A percentile compares a stretch with the other conserved stretches of the same genome.
phyloP scores from a whole-genome alignment of 2,113 vertebrate genomes.

The Nipponia nippon region DNA sequence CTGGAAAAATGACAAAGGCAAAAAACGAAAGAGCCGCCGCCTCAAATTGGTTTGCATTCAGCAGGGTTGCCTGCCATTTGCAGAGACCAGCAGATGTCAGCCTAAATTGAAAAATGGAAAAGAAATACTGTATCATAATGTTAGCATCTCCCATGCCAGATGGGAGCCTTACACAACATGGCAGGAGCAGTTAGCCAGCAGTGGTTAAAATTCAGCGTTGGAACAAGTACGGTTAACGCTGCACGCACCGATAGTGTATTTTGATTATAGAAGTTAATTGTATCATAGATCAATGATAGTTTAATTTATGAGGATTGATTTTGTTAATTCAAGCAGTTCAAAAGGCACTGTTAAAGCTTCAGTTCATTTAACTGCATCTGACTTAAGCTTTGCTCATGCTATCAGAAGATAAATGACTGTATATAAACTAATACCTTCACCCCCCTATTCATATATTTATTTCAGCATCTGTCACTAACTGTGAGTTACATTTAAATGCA shows the following conservation, averaged over 20 bases:
- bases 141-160: conserved; percentile 51
- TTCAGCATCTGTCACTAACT: conserved; percentile 42
- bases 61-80: conserved; percentile 51
- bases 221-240: background rate
- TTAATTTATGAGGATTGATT: conserved; percentile 78
- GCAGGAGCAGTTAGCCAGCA: conserved; percentile 49
- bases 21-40: background rate
- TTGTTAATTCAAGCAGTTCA: conserved; percentile 75
- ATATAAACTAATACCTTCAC: background rate
- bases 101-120: conserved; percentile 74
- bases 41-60: conserved; percentile 46
- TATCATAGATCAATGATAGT: conserved; percentile 70
- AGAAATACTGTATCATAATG: conserved; percentile 52
- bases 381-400: conserved; percentile 56
- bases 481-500: conserved; percentile 34
- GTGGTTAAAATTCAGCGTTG: conserved; percentile 61
- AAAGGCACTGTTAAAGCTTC: conserved; percentile 66
- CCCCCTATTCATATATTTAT: conserved; percentile 9
- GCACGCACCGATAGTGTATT: conserved; percentile 1
- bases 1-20: conserved; percentile 67
- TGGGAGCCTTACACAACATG: conserved; percentile 48
- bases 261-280: conserved; percentile 65
- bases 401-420: conserved; percentile 59
- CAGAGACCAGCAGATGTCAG: conserved; percentile 77
- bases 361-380: conserved; percentile 62